Conservation (phyloP, 2,888 invertebrate genomes). For the Cyclophora punctaria region DNA sequence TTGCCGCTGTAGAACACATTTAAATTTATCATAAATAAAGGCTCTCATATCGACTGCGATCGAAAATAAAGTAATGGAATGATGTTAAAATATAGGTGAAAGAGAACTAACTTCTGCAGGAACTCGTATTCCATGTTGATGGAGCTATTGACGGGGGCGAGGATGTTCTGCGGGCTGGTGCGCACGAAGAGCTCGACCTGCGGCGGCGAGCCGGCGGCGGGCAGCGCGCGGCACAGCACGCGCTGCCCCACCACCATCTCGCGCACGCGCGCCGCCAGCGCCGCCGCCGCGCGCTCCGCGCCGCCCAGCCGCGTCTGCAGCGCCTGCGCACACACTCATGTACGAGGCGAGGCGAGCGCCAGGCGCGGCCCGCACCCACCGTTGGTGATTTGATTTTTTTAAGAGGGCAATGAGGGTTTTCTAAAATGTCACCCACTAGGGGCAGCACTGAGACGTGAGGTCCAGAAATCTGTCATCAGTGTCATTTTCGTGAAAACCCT, state of each 20-base stretch:
- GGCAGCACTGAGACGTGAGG: no score
- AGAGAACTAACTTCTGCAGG: conserved; percentile 50
- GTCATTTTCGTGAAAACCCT: no score
- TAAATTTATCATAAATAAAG: no score
- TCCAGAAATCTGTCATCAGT: no score
- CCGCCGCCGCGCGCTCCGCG: conserved; percentile 67
- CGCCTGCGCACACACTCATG: conserved; percentile 47
- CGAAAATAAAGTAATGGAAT: no score
- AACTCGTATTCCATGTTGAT: conserved; percentile 77
- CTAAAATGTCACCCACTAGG: no score
- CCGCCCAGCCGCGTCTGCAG: conserved; percentile 73
- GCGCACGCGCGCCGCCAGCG: conserved; percentile 73
- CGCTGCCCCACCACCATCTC: conserved; percentile 72
- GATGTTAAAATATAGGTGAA: background rate
- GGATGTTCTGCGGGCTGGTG: conserved; percentile 75
- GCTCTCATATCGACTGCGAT: no score
- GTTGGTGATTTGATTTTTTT: no score
- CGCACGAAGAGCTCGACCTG: conserved; percentile 82
- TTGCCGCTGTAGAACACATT: conserved; percentile 34
- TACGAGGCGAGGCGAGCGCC: no score
- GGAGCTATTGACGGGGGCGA: conserved; percentile 82
- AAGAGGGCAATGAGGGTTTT: no score
- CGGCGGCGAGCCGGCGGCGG: conserved; percentile 36
- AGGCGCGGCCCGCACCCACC: no score
- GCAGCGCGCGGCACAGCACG: conserved; percentile 58